phyloP scores from a whole-genome alignment of 1,140 invertebrate species.

The Tachypleus tridentatus region DNA sequence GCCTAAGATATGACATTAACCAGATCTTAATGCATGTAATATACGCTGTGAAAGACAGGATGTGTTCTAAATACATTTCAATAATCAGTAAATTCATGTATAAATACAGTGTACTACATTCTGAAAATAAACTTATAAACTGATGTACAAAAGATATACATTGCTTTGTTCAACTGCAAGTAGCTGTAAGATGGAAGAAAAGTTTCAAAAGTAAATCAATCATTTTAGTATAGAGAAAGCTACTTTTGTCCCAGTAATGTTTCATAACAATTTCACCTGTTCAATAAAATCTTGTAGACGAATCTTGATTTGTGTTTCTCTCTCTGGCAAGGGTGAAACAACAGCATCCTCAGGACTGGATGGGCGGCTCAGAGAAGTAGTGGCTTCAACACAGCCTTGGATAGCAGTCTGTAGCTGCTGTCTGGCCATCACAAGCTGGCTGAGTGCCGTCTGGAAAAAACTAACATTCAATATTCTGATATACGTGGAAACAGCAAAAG shows the following conservation, averaged over 20 bases:
- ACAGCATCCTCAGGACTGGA: slow-evolving; percentile 70
- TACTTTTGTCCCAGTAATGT: not conserved
- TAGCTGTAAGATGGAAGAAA: too few relatives aligned
- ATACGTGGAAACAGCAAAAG: not conserved
- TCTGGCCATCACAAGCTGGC: slow-evolving; percentile 75
- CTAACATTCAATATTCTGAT: not conserved
- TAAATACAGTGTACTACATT: too few relatives aligned
- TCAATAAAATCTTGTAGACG: slow-evolving; percentile 79
- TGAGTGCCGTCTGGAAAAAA: slow-evolving; percentile 53
- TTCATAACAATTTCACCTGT: slow-evolving; percentile 49
- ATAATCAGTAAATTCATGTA: too few relatives aligned
- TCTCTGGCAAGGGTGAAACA: slow-evolving; percentile 63
- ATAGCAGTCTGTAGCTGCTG: slow-evolving; percentile 68
- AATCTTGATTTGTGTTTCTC: slow-evolving; percentile 67
- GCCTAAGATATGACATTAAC: slow-evolving; percentile 43
- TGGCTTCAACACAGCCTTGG: slow-evolving; percentile 81
- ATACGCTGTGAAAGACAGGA: too few relatives aligned
- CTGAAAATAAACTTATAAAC: too few relatives aligned
- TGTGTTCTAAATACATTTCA: too few relatives aligned
- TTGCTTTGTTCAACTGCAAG: too few relatives aligned
- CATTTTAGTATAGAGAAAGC: not conserved
- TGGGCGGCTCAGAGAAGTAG: slow-evolving; percentile 77
- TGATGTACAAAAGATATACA: too few relatives aligned
- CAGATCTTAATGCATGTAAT: too few relatives aligned
- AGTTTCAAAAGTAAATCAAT: too few relatives aligned